Evolutionary conservation across 2,113 vertebrate genomes (phyloP), one percentile per base, ranked within the genome.

Genomic region (Rynchops niger): DNA sequence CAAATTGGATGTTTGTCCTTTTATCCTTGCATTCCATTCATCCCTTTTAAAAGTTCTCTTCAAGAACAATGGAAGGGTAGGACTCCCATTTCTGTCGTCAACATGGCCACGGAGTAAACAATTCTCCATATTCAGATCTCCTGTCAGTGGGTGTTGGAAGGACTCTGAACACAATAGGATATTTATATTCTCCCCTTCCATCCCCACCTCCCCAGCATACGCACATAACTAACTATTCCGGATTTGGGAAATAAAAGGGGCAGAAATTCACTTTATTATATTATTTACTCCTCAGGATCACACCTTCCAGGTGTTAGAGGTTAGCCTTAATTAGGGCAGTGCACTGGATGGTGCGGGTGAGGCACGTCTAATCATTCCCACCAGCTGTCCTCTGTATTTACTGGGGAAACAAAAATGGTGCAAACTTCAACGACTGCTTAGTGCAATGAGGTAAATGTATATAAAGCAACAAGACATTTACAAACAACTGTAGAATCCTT

Each of bases 181-280:
- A 74, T 82, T 92, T 42, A 50, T 27, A 84, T 0, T 1, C 23
- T 82, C n/a, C 29, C 19, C 23, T 63, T 70, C 55, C 26, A 65
- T 15, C 0, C 12, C 14, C 52, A 52, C 12, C 38, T 70, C 21
- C 30, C 3, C n/a, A 67, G 12, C 27, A 27, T 4, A 65, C 0
- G 3, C 10, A 62, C 6, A 3, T 32, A 86, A 83, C 4, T 22
- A 72, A 40, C 7, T 18, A 15, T 70, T 78, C 34, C 11, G 29
- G 59, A 43, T 69, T 66, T 74, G 27, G 23, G 30, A 91, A 89
- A 18, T 15, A 52, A 34, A 52, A 43, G 14, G 5, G 9, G 2
- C 21, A 92, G 59, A 25, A 7, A 90, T 95, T 59, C 55, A 17
- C 20, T 89, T 27, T 62, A 30, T 70, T 62, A 5, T 43, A 49